Base-by-base conservation (phyloP, 92 coral and sea anemone species). In the Umimayanthus chanpuru region DNA sequence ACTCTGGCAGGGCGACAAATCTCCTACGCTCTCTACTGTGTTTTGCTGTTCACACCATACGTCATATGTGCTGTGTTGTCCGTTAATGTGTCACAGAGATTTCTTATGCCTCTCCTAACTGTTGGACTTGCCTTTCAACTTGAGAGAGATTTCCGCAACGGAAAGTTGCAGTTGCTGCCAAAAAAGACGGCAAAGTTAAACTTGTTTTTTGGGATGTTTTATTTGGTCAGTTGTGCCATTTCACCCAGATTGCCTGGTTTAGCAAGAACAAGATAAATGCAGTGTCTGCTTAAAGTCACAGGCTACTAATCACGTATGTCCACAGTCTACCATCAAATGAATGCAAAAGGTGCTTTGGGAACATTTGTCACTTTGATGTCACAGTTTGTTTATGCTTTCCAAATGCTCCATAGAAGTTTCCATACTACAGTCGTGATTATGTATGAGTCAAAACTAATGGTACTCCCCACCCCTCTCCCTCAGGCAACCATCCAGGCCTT, bases 1-100 rank as follows among this genome's bases (percentile, higher is more conserved):
- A 93, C 96, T 6, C 79, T 97, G 36, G 84, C 93, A 23, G 99
- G 99, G 23, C 90, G 93, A 55, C 91, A 93, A 81, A 94, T 94
- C 6, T 97, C 99, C 5, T 95, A 91, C 85, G 93, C 91, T 28
- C 85, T 97, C 1, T 97, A 94, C 53, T 89, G 95, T 61, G 75
- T 97, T 12, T 81, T 97, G 47, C 76, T 97, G 20, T 93, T 97
- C 41, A 89, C 99, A 3, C 99, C 99, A 15, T 97, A 97, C 76
- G 93, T 97, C 28, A 85, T 97, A 61, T 91, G 95, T 49, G 89
- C 93, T 39, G 97, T 94, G 18, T 91, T 96, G 86, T 93, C 96
- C 47, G 99, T 97, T 47, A 95, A 95, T 72, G 80, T 92, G 44
- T 95, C 93, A 32, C 91, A 90, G 78, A 88, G 96, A 0, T 97